Conservation (phyloP, 2,797 vertebrate genomes). For the Ctenochaetus hawaiiensis region DNA sequence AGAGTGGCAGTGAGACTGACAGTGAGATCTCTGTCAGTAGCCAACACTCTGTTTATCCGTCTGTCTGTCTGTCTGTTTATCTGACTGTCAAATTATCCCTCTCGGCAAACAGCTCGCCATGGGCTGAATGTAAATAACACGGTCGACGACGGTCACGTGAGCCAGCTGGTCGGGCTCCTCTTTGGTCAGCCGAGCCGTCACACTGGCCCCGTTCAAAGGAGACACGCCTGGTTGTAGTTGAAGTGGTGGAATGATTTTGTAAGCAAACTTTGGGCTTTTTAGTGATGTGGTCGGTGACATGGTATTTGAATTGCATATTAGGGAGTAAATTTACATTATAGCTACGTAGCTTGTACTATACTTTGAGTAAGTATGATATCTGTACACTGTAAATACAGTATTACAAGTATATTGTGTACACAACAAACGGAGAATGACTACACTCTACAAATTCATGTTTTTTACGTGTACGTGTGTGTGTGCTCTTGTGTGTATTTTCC, state of each 20-base stretch:
- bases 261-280: conserved; percentile 40
- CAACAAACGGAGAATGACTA: not conserved
- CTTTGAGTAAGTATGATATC: not conserved
- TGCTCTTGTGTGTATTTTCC: not conserved
- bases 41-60: conserved; percentile 89
- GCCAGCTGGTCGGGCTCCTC: conserved; percentile 53
- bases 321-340: not conserved
- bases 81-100: conserved; percentile 91
- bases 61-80: conserved; percentile 90
- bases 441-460: conserved; percentile 8
- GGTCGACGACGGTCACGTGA: conserved; percentile 75
- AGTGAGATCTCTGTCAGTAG: conserved; percentile 88
- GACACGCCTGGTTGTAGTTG: conserved; percentile 39
- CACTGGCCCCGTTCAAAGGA: conserved; percentile 60
- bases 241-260: conserved; percentile 48
- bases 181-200: conserved; percentile 64
- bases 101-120: conserved; percentile 86
- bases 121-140: conserved; percentile 85
- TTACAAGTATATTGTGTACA: not conserved
- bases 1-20: conserved; percentile 88
- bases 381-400: not conserved
- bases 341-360: not conserved
- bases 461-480: conserved; percentile 3
- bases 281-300: conserved; percentile 19
- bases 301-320: conserved; percentile 35